Percentiles rank a stretch among this genome's conserved stretches.
These are phyloP conservation scores for Catharus ustulatus DNA, from an alignment of 2,797 vertebrate genomes.

Conservation along the genomic window DNA sequence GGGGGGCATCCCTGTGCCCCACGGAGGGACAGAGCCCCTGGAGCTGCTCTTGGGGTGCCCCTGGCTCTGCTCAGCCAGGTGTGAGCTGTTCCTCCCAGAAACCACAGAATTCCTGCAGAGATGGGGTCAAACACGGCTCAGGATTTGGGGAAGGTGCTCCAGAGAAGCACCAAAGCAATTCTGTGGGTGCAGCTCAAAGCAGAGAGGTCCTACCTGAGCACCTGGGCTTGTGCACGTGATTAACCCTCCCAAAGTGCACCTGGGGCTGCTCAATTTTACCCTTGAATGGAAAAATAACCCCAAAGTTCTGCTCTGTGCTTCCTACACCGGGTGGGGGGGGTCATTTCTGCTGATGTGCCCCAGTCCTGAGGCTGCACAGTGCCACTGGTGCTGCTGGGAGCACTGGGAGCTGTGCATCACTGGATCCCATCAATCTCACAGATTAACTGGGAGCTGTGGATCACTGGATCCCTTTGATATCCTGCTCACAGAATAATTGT, in stretches of 20 bases:
- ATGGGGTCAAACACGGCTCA: fast-evolving
- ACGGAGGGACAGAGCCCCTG: background rate
- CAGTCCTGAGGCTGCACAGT: background rate
- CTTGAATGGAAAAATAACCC: background rate
- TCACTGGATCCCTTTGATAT: no score
- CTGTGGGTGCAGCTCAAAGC: background rate
- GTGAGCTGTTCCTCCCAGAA: background rate
- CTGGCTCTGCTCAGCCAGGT: background rate
- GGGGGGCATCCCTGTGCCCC: background rate
- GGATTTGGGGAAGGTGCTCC: background rate
- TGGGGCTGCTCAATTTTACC: background rate
- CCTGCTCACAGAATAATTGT: no score
- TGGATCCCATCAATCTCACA: no score
- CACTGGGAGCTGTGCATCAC: background rate
- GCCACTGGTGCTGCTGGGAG: background rate
- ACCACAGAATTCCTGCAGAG: fast-evolving
- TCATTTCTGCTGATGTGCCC: background rate
- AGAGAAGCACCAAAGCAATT: fast-evolving
- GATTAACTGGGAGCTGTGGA: no score
- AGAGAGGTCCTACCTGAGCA: background rate
- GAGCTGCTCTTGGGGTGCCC: background rate
- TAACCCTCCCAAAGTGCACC: background rate
- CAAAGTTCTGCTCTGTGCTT: background rate
- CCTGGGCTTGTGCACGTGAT: background rate
- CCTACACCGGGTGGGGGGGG: fast-evolving